Conservation (phyloP, 2,113 vertebrate species). For the Mirza zaza region DNA sequence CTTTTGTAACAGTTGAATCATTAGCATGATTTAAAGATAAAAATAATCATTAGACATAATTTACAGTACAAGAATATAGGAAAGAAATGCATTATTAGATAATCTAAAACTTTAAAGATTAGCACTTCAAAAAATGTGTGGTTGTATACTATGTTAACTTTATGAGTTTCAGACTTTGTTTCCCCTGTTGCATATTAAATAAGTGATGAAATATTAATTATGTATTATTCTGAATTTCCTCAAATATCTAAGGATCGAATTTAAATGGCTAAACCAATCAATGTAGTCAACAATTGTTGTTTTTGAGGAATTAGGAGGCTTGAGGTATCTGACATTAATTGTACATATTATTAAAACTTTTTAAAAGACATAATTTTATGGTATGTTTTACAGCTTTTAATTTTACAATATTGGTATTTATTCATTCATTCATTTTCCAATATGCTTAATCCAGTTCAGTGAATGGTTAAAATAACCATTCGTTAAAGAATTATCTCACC, state of each 20-base stretch:
- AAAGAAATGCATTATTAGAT: background rate
- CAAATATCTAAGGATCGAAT: background rate
- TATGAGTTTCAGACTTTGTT: background rate
- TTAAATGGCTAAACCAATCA: background rate
- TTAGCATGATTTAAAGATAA: slow-evolving; percentile 18
- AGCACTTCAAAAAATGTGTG: background rate
- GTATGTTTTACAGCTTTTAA: no score
- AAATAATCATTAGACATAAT: slow-evolving; percentile 24
- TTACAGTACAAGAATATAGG: background rate
- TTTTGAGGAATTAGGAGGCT: background rate
- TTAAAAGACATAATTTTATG: background rate
- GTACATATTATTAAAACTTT: background rate
- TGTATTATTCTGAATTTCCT: background rate
- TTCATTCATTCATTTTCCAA: no score
- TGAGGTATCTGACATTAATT: background rate
- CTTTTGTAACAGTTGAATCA: slow-evolving; percentile 3
- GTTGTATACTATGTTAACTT: background rate
- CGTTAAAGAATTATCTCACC: no score
- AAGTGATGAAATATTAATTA: background rate
- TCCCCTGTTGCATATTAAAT: background rate
- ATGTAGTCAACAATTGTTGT: background rate
- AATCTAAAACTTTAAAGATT: background rate
- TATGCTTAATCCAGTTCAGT: no score
- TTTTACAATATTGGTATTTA: no score
- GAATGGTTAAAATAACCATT: no score